phyloP scores from a whole-genome alignment of 1,140 invertebrate genomes.

The Polypedilum pembai region DNA sequence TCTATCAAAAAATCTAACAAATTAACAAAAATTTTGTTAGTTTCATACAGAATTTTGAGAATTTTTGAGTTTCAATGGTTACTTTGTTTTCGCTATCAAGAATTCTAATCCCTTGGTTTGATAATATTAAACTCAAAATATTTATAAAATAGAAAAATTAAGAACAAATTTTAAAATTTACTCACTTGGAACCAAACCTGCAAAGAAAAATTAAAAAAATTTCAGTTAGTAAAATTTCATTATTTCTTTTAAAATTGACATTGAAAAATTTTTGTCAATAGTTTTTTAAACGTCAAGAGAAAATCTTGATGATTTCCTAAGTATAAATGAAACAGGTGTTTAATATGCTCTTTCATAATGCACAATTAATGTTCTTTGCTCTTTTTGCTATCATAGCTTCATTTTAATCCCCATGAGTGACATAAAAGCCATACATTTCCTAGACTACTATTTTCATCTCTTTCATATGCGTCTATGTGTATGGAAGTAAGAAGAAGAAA shows the following conservation, averaged over 20 bases:
- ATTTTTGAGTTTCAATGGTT: no score
- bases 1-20: no score
- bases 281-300: background rate
- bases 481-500: background rate
- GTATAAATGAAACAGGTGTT: conserved; percentile 30
- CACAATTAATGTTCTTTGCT: conserved; percentile 29
- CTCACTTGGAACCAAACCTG: conserved; percentile 59
- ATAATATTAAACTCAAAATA: no score
- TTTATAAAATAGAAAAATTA: conserved; percentile 32
- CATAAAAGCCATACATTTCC: background rate
- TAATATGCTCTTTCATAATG: conserved; percentile 30
- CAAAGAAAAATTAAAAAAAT: conserved; percentile 30
- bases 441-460: background rate
- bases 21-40: no score
- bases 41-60: no score
- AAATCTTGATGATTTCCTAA: background rate
- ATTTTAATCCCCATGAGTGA: background rate
- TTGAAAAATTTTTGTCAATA: background rate
- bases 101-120: no score
- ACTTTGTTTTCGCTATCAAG: no score
- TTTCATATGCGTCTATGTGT: background rate
- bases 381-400: background rate
- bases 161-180: background rate
- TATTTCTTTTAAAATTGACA: background rate
- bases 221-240: background rate